These are phyloP conservation scores for Callimorpha dominula DNA, from an alignment of 2,888 invertebrate species.

Conservation along the genomic window DNA sequence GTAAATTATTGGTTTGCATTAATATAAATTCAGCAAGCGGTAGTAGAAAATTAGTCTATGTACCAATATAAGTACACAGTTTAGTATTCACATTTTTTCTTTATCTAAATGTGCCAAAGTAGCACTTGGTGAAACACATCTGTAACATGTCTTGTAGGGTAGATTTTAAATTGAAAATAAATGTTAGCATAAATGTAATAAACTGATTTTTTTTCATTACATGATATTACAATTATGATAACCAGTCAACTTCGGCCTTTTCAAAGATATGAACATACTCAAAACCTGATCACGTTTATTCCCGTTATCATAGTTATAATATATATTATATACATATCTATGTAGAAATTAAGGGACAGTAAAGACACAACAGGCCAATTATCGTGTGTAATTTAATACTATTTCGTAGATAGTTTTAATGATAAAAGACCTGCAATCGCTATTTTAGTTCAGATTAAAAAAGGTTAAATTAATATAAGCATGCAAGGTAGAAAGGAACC, in stretches of 20 bases:
- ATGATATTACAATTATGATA: not conserved
- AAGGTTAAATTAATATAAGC: not conserved
- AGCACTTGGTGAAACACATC: too few species aligned
- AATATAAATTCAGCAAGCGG: not conserved
- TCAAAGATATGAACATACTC: not conserved
- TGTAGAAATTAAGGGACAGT: not conserved
- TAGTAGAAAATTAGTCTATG: too few species aligned
- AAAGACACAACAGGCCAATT: not conserved
- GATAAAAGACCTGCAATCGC: not conserved
- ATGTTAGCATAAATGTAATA: not conserved
- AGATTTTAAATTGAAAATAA: not conserved
- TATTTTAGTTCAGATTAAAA: not conserved
- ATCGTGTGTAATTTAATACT: not conserved
- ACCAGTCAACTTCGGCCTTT: not conserved
- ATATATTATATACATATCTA: not conserved
- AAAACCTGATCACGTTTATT: not conserved
- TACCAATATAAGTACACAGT: too few species aligned
- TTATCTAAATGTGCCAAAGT: too few species aligned
- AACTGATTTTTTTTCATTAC: not conserved
- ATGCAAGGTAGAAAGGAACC: conserved; percentile 4
- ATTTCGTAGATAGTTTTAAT: not conserved
- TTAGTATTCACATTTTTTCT: too few species aligned
- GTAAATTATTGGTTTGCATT: not conserved
- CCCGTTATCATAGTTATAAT: not conserved
- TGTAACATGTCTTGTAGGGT: too few species aligned